These are phyloP conservation scores for Crematogaster levior DNA, from an alignment of 2,888 invertebrate genomes.

Conservation along the genomic window DNA sequence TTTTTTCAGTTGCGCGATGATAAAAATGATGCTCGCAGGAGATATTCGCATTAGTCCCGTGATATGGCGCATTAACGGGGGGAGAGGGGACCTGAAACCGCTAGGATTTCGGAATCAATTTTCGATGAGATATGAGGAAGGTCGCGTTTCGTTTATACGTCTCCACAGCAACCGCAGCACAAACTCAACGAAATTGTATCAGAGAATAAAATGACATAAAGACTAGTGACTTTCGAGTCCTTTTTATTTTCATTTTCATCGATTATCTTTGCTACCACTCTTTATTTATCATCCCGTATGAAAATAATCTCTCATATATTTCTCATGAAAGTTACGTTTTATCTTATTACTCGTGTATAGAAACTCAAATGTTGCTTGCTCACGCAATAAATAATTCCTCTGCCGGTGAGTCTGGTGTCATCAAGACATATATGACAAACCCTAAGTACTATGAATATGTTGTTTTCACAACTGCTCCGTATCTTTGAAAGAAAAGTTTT, in stretches of 20 bases:
- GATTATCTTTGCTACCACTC: not conserved
- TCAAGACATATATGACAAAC: not conserved
- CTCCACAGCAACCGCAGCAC: conserved; percentile 9
- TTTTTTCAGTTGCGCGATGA: conserved; percentile 7
- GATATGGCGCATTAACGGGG: not conserved
- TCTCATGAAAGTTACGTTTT: not conserved
- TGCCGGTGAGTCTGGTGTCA: not conserved
- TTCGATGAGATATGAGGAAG: conserved; percentile 26
- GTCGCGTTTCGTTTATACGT: conserved; percentile 5
- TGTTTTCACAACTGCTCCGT: not conserved
- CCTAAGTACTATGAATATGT: not conserved
- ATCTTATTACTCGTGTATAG: not conserved
- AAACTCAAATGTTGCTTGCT: not conserved
- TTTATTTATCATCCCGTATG: not conserved
- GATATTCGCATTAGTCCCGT: conserved; percentile 16
- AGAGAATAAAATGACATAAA: not conserved
- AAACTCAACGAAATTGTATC: not conserved
- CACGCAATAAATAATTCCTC: not conserved
- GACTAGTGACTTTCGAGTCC: not conserved
- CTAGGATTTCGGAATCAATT: conserved; percentile 43
- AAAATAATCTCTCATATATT: not conserved
- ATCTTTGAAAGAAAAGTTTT: not conserved
- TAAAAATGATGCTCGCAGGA: conserved; percentile 11
- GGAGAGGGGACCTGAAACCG: not conserved
- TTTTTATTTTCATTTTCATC: not conserved